Conservation (phyloP, 2,797 vertebrate species). For the Sebastes cheni region DNA sequence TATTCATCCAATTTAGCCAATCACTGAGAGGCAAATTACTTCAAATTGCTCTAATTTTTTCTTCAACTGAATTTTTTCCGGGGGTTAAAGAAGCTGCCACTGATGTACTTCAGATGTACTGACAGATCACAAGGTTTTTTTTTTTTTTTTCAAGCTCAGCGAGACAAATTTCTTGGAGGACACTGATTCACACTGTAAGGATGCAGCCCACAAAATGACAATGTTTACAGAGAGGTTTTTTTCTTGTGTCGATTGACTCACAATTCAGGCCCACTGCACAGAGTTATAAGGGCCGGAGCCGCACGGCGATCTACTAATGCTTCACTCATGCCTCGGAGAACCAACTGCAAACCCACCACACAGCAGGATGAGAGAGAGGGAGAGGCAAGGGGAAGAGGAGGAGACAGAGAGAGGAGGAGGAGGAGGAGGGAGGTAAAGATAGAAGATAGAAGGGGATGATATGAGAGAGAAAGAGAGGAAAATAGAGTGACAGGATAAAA, state of each 20-base stretch:
- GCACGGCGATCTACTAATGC: conserved; percentile 99
- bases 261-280: conserved; percentile 99
- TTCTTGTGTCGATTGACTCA: conserved; percentile 86
- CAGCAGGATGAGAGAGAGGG: conserved; percentile 77
- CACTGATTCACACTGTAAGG: conserved; percentile 42
- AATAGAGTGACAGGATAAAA: conserved; percentile 39
- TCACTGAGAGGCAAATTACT: neutral
- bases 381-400: conserved; percentile 62
- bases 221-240: conserved; percentile 56
- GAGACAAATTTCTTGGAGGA: neutral
- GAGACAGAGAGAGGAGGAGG: conserved; percentile 65
- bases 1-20: neutral
- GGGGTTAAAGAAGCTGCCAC: neutral
- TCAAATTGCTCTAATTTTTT: neutral
- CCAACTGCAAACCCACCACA: conserved; percentile 97
- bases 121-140: neutral
- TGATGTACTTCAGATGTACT: neutral
- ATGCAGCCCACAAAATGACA: conserved; percentile 70
- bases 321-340: conserved; percentile 99
- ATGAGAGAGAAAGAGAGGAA: conserved; percentile 7
- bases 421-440: conserved; percentile 63
- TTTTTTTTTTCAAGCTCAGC: neutral
- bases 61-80: neutral
- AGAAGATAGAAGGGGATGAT: conserved; percentile 36
- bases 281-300: conserved; percentile 99